phyloP scores from a whole-genome alignment of 1,140 invertebrate genomes.

The Drosophila jambulina region DNA sequence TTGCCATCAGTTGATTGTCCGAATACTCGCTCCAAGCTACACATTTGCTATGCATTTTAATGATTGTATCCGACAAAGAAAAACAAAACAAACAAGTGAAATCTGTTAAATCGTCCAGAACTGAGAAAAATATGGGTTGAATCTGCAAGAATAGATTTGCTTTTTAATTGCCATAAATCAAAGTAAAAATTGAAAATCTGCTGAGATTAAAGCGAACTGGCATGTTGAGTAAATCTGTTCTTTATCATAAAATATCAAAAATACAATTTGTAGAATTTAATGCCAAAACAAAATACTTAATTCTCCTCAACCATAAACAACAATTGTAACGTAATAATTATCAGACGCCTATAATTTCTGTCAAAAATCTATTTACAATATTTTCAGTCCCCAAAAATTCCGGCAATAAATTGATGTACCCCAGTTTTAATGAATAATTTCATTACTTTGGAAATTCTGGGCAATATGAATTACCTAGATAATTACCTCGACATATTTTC shows the following conservation, averaged over 20 bases:
- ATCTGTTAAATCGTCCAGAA: conserved; percentile 38
- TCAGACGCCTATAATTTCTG: conserved; percentile 32
- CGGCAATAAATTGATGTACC: conserved; percentile 56
- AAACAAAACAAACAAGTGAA: background rate
- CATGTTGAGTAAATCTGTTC: conserved; percentile 17
- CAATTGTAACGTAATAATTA: conserved; percentile 50
- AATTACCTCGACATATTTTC: too few species aligned
- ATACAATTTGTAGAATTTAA: conserved; percentile 44
- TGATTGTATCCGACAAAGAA: conserved; percentile 18
- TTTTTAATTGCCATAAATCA: background rate
- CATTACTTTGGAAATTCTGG: background rate
- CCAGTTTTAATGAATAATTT: conserved; percentile 26
- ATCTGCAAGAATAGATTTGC: conserved; percentile 25
- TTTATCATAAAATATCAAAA: conserved; percentile 42
- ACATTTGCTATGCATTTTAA: conserved; percentile 43
- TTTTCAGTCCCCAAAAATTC: conserved; percentile 30
- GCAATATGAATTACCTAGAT: too few species aligned
- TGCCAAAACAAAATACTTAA: conserved; percentile 36
- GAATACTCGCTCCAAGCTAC: conserved; percentile 22
- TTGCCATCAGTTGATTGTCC: conserved; percentile 34
- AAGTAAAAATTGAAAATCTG: background rate
- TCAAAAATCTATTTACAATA: conserved; percentile 29
- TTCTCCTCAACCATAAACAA: conserved; percentile 39
- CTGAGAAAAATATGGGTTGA: conserved; percentile 2
- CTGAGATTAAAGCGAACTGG: background rate